phyloP scores from a whole-genome alignment of 1,140 invertebrate genomes.

The Diuraphis noxia region DNA sequence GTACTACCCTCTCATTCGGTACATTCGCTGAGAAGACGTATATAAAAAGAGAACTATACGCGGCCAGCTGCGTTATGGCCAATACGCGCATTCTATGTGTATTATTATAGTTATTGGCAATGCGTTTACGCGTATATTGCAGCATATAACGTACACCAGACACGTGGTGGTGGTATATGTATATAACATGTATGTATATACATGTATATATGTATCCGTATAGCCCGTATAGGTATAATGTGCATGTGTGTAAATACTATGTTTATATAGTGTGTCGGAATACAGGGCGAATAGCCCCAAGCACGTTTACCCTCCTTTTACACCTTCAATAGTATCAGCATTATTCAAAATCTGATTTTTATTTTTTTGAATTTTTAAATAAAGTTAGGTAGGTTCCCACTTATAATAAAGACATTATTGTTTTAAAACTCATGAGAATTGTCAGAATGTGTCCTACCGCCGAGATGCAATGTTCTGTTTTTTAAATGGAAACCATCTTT shows the following conservation, averaged over 20 bases:
- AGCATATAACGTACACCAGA: not conserved
- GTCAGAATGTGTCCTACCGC: not conserved
- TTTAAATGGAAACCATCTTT: not conserved
- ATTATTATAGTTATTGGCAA: not conserved
- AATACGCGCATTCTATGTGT: not conserved
- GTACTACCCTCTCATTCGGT: not conserved
- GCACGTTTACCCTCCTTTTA: not conserved
- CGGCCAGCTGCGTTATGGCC: not conserved
- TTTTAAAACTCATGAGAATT: no score
- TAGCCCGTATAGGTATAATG: no score
- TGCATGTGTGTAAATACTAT: no score
- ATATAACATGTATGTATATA: no score
- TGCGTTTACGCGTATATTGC: not conserved
- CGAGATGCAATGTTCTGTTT: not conserved
- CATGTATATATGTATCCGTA: no score
- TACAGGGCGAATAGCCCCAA: not conserved
- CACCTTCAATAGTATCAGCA: no score
- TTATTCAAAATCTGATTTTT: no score
- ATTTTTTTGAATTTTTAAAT: no score
- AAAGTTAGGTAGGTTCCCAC: no score
- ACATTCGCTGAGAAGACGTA: not conserved
- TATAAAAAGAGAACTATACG: not conserved
- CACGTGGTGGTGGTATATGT: not conserved
- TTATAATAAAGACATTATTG: no score
- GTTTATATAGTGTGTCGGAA: no score